phyloP scores from a whole-genome alignment of 2,888 invertebrate genomes.

The Drosophila nigricruria region DNA sequence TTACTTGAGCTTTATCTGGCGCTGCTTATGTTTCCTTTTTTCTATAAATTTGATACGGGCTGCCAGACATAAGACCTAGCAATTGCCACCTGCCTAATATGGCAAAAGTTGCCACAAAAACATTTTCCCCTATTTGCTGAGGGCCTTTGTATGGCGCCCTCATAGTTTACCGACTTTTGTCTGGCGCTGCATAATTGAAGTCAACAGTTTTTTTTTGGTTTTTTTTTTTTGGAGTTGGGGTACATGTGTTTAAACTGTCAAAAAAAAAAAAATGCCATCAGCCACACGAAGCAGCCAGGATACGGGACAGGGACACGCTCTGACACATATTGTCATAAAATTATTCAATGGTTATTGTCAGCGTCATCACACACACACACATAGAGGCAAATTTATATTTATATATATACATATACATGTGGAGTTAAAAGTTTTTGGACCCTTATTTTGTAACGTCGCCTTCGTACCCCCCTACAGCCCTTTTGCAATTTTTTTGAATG shows the following conservation, averaged over 20 bases:
- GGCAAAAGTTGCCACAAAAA: conserved; percentile 30
- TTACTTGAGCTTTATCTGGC: background rate
- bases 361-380: conserved; percentile 42
- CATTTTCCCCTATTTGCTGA: conserved; percentile 2
- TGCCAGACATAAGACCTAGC: conserved; percentile 54
- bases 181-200: conserved; percentile 67
- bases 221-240: conserved; percentile 32
- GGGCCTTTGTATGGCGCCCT: conserved; percentile 34
- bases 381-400: background rate
- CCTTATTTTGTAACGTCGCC: conserved; percentile 55
- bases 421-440: conserved; percentile 70
- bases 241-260: conserved; percentile 77
- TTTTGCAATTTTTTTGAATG: conserved; percentile 75
- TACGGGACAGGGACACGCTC: conserved; percentile 56
- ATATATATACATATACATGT: background rate
- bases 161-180: conserved; percentile 65
- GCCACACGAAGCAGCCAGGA: conserved; percentile 28
- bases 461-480: conserved; percentile 47
- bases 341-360: conserved; percentile 80
- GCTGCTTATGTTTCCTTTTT: conserved; percentile 24
- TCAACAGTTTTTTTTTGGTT: conserved; percentile 55
- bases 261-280: conserved; percentile 60
- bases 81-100: conserved; percentile 67
- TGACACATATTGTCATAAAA: conserved; percentile 82
- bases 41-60: conserved; percentile 62